Base-by-base conservation (phyloP, 37 sponge, comb jelly and placozoan genomes). In the Beroe forskalii region DNA sequence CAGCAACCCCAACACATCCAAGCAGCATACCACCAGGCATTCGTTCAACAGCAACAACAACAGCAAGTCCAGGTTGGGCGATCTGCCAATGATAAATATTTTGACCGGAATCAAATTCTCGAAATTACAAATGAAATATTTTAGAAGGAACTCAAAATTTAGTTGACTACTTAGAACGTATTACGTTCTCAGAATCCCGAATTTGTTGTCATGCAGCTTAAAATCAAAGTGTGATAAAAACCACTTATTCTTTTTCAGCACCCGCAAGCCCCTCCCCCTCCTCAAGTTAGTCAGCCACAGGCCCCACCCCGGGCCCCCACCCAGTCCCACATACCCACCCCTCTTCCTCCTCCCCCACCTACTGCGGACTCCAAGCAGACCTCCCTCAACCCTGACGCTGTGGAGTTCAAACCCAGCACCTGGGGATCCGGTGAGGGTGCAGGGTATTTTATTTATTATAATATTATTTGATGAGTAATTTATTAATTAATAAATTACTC, bases 361-460 rank as follows among this genome's bases (percentile, higher is more conserved):
- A 27, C 27, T 14, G 17, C 20, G 39, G 72, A 69, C 27, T 2
- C 38, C 38, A 69, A 33, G 19, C 72, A 33, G 32, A 28, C 38
- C 72, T 69, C 86, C 23, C 48, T 80, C 48, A 40, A 80, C 27
- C 86, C 48, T 43, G 86, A 80, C 22, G 86, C 86, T 4, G 86
- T 80, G 55, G 86, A 80, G 30, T 80, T 80, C 48, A 80, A 80
- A 80, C 86, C 86, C 9, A 48, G 86, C 1, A 35, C 33, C 39
- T 69, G 72, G 72, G 38, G 33, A 33, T 69, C 72, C 28, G 72
- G 72, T 69, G 12, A 48, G 6, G 55, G 12, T 48, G 12, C 55
- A 48, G n/a, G n/a, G n/a, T n/a, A n/a, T n/a, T n/a, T n/a, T n/a
- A n/a, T n/a, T n/a, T n/a, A n/a, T n/a, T n/a, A n/a, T n/a, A n/a